These are phyloP conservation scores for Psilopogon haemacephalus DNA, from an alignment of 2,113 vertebrate genomes.

Conservation along the genomic window DNA sequence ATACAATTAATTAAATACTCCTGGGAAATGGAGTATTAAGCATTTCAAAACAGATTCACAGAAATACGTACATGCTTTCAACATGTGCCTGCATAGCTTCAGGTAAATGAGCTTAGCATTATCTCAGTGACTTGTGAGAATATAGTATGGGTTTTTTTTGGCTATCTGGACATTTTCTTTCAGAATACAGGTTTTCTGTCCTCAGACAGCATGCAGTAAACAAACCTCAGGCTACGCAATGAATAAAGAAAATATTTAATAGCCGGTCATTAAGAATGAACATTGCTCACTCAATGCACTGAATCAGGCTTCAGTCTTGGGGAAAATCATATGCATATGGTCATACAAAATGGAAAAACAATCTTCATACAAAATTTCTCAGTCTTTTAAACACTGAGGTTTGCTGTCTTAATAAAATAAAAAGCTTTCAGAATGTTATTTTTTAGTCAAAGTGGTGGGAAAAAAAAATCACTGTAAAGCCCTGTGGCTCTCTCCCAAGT, in stretches of 20 bases:
- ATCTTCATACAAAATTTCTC: not conserved
- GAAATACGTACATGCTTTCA: not conserved
- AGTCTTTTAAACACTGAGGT: not conserved
- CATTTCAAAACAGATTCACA: not conserved
- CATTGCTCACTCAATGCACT: not conserved
- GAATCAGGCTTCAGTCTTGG: not conserved
- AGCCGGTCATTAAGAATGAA: constrained; percentile 43
- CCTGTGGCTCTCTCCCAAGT: not conserved
- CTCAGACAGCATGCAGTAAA: not conserved
- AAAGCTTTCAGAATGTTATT: not conserved
- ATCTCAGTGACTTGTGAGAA: not conserved
- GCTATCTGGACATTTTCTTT: not conserved
- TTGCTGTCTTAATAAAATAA: not conserved
- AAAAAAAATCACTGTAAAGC: not conserved
- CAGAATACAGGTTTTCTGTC: not conserved
- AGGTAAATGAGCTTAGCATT: not conserved
- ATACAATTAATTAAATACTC: not conserved
- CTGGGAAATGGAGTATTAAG: not conserved
- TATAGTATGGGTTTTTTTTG: rapidly evolving
- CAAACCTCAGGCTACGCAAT: constrained; percentile 21
- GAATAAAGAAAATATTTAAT: constrained; percentile 43
- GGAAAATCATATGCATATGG: not conserved
- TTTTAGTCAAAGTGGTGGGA: not conserved
- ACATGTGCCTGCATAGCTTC: not conserved
- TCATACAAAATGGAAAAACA: not conserved